phyloP scores from a whole-genome alignment of 2,797 vertebrate genomes.

The Atherinosoma microstoma region DNA sequence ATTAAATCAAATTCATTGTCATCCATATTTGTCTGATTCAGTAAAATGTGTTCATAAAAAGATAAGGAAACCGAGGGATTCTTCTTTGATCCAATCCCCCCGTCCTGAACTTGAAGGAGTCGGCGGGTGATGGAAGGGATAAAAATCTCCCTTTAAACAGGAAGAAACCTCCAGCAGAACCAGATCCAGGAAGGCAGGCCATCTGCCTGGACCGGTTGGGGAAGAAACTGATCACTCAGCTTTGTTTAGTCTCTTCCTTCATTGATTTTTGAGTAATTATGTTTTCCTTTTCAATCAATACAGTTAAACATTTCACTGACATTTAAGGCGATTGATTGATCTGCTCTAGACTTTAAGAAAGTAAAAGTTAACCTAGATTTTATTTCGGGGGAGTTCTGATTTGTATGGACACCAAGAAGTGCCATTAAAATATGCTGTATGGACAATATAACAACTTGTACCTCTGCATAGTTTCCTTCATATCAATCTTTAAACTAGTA shows the following conservation, averaged over 20 bases:
- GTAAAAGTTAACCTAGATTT: constrained; percentile 19
- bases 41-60: neutral
- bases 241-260: neutral
- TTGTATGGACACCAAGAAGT: neutral
- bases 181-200: too few species aligned
- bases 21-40: neutral
- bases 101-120: neutral
- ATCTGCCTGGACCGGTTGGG: neutral
- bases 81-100: neutral
- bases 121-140: too few species aligned
- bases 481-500: too few species aligned
- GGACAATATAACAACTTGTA: too few species aligned
- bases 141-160: neutral
- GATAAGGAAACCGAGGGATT: too few species aligned
- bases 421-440: neutral
- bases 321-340: constrained; percentile 24
- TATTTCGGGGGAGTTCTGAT: neutral
- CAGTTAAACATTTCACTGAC: constrained; percentile 6
- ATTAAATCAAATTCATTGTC: neutral
- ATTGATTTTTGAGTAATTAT: constrained; percentile 45
- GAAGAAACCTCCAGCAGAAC: neutral
- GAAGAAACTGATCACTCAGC: neutral
- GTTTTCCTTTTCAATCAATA: constrained; percentile 42
- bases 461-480: too few species aligned
- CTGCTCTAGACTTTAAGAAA: neutral